Conservation (phyloP, 30 jellyfish, hydroid and myxozoan genomes). For the Aurelia sp. region DNA sequence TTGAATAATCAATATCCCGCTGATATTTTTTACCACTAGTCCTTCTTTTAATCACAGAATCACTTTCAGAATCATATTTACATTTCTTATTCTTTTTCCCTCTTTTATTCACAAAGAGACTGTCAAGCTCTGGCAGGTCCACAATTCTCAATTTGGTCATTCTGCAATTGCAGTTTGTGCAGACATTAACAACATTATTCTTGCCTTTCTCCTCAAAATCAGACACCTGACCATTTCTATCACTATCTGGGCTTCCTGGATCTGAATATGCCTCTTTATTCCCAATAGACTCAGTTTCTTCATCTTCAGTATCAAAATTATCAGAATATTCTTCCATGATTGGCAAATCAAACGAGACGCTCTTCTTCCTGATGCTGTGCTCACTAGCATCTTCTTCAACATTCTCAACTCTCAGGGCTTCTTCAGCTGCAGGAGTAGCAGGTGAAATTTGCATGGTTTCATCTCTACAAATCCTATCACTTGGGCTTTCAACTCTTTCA, state of each 20-base stretch:
- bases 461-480: too few species aligned
- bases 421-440: background rate
- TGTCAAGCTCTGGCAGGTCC: slow-evolving; percentile 25
- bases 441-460: too few species aligned
- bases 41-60: background rate
- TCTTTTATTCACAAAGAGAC: background rate
- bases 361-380: background rate
- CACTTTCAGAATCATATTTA: background rate
- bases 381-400: background rate
- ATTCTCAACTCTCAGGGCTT: background rate
- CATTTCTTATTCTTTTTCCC: background rate
- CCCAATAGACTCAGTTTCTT: background rate
- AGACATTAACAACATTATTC: background rate
- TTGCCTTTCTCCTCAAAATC: too few species aligned
- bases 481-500: too few species aligned
- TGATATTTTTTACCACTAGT: background rate
- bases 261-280: too few species aligned
- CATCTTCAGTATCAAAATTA: slow-evolving; percentile 27
- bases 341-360: slow-evolving; percentile 36
- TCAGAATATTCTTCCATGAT: slow-evolving; percentile 31
- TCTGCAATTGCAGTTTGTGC: slow-evolving; percentile 48
- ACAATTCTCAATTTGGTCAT: slow-evolving; percentile 12
- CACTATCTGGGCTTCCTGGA: too few species aligned
- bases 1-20: too few species aligned
- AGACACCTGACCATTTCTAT: too few species aligned